phyloP scores from a whole-genome alignment of 2,797 vertebrate species.

The Typhlichthys subterraneus region DNA sequence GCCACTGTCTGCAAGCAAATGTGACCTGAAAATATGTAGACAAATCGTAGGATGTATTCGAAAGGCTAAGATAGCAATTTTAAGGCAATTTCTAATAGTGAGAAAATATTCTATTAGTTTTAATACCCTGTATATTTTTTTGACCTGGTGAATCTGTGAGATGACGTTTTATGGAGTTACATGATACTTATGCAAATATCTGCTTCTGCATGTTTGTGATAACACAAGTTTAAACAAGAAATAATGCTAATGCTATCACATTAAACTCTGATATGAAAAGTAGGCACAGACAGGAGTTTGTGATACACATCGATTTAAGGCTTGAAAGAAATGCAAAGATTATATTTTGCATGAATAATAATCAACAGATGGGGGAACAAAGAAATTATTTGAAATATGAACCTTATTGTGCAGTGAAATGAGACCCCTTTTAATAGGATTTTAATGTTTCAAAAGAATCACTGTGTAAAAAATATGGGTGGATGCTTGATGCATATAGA shows the following conservation, averaged over 20 bases:
- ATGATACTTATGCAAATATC: constrained; percentile 70
- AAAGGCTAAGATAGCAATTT: constrained; percentile 29
- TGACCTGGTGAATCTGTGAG: constrained; percentile 43
- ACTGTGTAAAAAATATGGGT: constrained; percentile 51
- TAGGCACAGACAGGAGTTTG: constrained; percentile 54
- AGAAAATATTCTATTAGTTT: constrained; percentile 26
- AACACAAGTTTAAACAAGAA: constrained; percentile 68
- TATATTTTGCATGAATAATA: constrained; percentile 66
- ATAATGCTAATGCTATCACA: constrained; percentile 62
- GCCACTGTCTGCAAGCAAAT: constrained; percentile 28
- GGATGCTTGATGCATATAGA: constrained; percentile 17
- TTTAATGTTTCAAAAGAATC: constrained; percentile 70
- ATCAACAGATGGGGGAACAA: constrained; percentile 65
- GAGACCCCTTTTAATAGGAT: constrained; percentile 66
- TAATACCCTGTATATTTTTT: constrained; percentile 36
- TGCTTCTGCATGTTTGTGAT: constrained; percentile 58
- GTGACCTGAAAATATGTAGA: constrained; percentile 36
- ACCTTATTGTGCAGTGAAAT: constrained; percentile 64
- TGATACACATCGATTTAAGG: constrained; percentile 56
- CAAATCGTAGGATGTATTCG: constrained; percentile 16
- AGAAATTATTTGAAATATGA: constrained; percentile 67
- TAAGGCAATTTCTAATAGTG: constrained; percentile 16
- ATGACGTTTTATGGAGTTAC: constrained; percentile 51
- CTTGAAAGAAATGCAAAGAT: constrained; percentile 56
- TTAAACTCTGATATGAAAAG: constrained; percentile 60